Base-by-base conservation (phyloP, 2,113 vertebrate species). In the Dolichotis patagonum region DNA sequence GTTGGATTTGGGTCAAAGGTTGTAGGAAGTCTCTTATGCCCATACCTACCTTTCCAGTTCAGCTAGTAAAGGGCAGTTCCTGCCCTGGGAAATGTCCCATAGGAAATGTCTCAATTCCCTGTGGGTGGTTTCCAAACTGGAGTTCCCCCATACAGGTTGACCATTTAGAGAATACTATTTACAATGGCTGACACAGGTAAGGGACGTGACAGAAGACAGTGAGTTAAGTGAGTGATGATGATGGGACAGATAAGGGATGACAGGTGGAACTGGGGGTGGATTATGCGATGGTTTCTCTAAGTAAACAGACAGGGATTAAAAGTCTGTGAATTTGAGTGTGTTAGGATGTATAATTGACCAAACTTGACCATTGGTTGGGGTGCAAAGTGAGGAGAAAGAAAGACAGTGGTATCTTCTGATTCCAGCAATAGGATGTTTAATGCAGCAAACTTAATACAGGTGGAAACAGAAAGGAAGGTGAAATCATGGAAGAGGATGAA, bases 281-380 rank as follows among this genome's bases (percentile, higher is more conserved):
- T 0, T 0, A 17, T 26, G 49, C 71, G 11, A 7, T 3, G 5
- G n/a, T 35, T 38, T 35, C 32, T 52, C 58, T 1, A 32, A 49
- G 43, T 28, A 60, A 5, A 16, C 56, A 49, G 30, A 13, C 5
- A 52, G 77, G 13, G 26, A 3, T 3, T 1, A 9, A 1, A 77
- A 43, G 43, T 2, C 20, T 4, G 12, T 3, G 52, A 22, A 13
- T 5, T 0, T 28, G 16, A 24, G 12, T 35, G 1, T 4, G 10
- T 54, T 5, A 11, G 14, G 54, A 54, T 1, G 6, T 2, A 7
- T 52, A 60, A 35, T 0, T 11, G 58, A 58, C 16, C 1, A 46
- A 26, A n/a, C 2, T 3, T 1, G 5, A 16, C 0, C 26, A 1
- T 6, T 4, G 41, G 10, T 1, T 0, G 41, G 20, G 20, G 19